These are phyloP conservation scores for Epirrita christyi DNA, from an alignment of 2,888 invertebrate genomes.

Conservation along the genomic window DNA sequence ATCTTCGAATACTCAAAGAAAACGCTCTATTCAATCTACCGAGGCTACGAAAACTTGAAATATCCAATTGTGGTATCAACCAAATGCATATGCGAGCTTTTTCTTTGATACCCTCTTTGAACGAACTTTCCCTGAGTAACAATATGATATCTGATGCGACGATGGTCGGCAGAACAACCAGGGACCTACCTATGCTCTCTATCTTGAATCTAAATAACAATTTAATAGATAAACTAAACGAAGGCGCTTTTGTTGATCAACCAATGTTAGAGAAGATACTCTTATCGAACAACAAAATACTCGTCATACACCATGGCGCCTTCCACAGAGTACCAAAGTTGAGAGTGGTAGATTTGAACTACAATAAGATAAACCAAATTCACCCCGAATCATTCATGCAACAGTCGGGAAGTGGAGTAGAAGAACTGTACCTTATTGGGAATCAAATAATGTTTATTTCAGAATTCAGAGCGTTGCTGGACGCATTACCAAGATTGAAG, in stretches of 20 bases:
- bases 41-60: conserved; percentile 88
- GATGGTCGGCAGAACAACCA: conserved; percentile 91
- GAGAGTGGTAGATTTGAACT: conserved; percentile 89
- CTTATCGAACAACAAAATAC: conserved; percentile 89
- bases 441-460: conserved; percentile 91
- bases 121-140: conserved; percentile 88
- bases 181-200: conserved; percentile 90
- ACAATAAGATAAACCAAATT: conserved; percentile 90
- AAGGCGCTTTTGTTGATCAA: conserved; percentile 92
- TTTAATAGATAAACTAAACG: conserved; percentile 87
- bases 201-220: conserved; percentile 89
- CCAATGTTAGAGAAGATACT: conserved; percentile 88
- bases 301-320: conserved; percentile 91
- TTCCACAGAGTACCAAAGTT: conserved; percentile 91
- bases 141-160: conserved; percentile 91
- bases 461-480: conserved; percentile 90
- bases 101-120: conserved; percentile 88
- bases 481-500: conserved; percentile 90
- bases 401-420: conserved; percentile 89
- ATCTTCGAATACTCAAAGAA: conserved; percentile 88
- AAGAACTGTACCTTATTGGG: conserved; percentile 90
- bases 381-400: conserved; percentile 93
- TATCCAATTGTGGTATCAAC: conserved; percentile 90
- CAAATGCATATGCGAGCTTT: conserved; percentile 92
- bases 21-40: conserved; percentile 89